phyloP scores from a whole-genome alignment of 1,140 invertebrate species.

The Hyles vespertilio region DNA sequence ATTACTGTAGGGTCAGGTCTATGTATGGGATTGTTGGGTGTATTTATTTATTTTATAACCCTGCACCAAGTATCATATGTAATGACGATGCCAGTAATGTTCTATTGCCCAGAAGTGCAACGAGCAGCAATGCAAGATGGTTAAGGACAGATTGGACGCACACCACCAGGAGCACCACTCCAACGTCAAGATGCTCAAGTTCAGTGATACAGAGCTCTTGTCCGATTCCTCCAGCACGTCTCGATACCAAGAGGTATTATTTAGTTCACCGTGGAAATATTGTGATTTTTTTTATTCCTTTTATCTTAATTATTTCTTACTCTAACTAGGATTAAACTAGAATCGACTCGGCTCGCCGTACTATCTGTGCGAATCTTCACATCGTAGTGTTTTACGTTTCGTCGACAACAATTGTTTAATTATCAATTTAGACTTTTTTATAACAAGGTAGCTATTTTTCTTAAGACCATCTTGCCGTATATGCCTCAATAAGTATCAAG shows the following conservation, averaged over 20 bases:
- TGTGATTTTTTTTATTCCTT: too few relatives aligned
- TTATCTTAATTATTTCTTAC: too few relatives aligned
- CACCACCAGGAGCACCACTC: constrained; percentile 18
- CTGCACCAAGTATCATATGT: neutral
- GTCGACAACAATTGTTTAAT: neutral
- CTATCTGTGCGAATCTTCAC: neutral
- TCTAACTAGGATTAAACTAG: neutral
- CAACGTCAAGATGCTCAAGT: neutral
- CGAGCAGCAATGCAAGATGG: constrained; percentile 21
- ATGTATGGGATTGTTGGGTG: too few relatives aligned
- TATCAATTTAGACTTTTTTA: too few relatives aligned
- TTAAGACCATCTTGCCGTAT: neutral
- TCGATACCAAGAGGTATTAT: neutral
- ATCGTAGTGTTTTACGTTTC: neutral
- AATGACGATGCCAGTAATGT: neutral
- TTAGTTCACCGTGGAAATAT: too few relatives aligned
- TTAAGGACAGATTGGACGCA: constrained; percentile 26
- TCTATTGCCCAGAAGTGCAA: constrained; percentile 20
- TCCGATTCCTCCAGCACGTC: neutral
- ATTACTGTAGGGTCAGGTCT: too few relatives aligned
- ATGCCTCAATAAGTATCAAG: neutral
- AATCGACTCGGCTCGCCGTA: neutral
- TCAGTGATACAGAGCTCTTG: neutral
- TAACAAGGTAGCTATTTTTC: too few relatives aligned
- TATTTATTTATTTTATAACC: neutral